Evolutionary conservation across 2,888 invertebrate genomes (phyloP), one percentile per base, ranked within the genome.

Genomic region (Drosophila kuntzei): DNA sequence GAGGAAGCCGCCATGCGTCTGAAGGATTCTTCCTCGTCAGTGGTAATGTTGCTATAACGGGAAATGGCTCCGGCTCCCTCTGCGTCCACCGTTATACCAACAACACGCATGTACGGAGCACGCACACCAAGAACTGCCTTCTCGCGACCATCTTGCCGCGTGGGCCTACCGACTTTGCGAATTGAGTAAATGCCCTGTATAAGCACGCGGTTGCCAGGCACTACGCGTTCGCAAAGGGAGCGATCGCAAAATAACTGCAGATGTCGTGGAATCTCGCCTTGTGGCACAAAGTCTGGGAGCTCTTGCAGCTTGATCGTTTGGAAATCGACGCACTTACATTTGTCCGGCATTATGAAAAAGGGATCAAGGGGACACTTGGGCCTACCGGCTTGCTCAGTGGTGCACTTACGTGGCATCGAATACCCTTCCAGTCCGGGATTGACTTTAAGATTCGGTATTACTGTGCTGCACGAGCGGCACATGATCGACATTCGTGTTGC

Each of bases 241-340:
- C 99, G 95, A 90, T 99, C 99, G 89, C 97, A 97, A 92, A 97
- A 99, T 6, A 99, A 93, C 77, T 97, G 97, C 85, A 99, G 93
- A 92, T 99, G 99, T 0, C 99, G 94, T 0, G 99, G 99, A 94
- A 99, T 97, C 93, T 99, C 99, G 46, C 99, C 99, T 90, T 99
- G 98, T 0, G 92, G 92, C 6, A 98, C 96, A 72, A 95, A 95
- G 91, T 99, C 99, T 0, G 98, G 98, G 18, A 97, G 93, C 93
- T 99, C 99, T 94, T 99, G 99, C 11, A 99, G 93, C 92, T 99
- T 99, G n/a, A 99, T 92, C 0, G 97, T 96, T 95, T 99, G 99
- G 91, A 98, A 99, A 93, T 99, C 99, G 22, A 99, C 97, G 92
- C 99, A 99, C 79, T 95, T 95, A 92, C 99, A 99, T 92, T 98